A percentile compares a stretch with the other conserved stretches of the same genome.
These are phyloP conservation scores for Hecatera dysodea DNA, from an alignment of 2,888 invertebrate genomes.

Conservation along the genomic window DNA sequence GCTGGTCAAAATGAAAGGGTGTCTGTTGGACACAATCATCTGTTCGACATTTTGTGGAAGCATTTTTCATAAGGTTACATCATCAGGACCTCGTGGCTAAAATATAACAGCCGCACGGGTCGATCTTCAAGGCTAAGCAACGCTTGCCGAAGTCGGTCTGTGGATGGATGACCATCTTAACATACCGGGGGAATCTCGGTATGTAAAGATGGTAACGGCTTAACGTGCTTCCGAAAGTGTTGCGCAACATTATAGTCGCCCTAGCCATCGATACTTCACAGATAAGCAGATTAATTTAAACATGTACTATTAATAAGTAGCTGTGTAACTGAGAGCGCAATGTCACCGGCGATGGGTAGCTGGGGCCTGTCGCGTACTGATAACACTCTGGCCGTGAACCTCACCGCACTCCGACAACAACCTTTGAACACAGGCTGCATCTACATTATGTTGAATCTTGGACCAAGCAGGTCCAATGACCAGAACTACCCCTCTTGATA, in stretches of 20 bases:
- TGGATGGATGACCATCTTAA: no score
- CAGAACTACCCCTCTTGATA: not conserved
- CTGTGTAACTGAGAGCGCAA: constrained; percentile 31
- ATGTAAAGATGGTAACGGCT: no score
- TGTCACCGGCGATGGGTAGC: constrained; percentile 19
- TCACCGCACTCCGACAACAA: not conserved
- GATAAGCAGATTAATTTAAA: constrained; percentile 28
- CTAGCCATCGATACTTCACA: constrained; percentile 2
- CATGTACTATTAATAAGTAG: constrained; percentile 4
- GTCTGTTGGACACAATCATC: not conserved
- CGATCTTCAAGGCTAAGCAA: no score
- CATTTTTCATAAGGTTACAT: no score
- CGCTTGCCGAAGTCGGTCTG: no score
- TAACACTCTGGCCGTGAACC: constrained; percentile 11
- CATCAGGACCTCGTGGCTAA: no score
- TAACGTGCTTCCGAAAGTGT: no score
- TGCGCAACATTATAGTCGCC: not conserved
- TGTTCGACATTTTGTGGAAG: no score
- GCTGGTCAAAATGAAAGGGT: not conserved
- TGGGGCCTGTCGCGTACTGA: not conserved
- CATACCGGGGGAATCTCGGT: no score
- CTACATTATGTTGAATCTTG: not conserved
- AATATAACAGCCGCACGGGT: no score
- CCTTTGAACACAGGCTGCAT: constrained; percentile 1
- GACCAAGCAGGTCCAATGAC: not conserved